Conservation (phyloP, 1,140 invertebrate genomes). For the Trichonephila clavipes region DNA sequence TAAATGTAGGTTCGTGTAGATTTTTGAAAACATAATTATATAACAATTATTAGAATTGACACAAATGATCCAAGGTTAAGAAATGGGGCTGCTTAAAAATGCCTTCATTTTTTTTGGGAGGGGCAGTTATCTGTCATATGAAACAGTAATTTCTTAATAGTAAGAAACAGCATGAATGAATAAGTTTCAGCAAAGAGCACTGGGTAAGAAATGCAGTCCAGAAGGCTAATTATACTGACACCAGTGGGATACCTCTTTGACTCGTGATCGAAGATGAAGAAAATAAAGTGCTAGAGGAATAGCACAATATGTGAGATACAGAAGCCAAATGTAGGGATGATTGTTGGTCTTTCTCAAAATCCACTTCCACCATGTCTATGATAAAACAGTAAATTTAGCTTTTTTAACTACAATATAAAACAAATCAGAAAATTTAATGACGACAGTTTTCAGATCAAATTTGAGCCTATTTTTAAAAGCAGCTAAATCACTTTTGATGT, state of each 20-base stretch:
- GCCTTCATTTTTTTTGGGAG: no score
- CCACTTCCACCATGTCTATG: slow-evolving; percentile 86
- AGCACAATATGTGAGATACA: slow-evolving; percentile 88
- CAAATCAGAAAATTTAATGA: no score
- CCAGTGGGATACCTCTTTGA: slow-evolving; percentile 84
- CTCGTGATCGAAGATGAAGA: slow-evolving; percentile 85
- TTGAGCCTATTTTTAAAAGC: no score
- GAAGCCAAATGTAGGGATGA: slow-evolving; percentile 88
- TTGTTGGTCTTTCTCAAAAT: slow-evolving; percentile 87
- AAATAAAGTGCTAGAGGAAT: slow-evolving; percentile 87
- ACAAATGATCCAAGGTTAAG: no score
- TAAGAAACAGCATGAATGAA: not conserved
- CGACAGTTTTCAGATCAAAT: no score
- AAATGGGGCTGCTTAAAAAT: no score
- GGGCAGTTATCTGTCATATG: no score
- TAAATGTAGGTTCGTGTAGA: no score
- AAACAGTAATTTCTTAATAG: not conserved
- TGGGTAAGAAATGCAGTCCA: not conserved
- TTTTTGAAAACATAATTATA: no score
- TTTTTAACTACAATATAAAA: no score
- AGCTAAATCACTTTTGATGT: no score
- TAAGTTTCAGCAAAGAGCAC: not conserved
- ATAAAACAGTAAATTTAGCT: not conserved
- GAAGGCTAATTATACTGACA: slow-evolving; percentile 74
- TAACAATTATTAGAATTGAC: no score